Evolutionary conservation across 2,888 invertebrate species (phyloP), one percentile per base, ranked within the genome.

Genomic region (Eristalinus sepulchralis): DNA sequence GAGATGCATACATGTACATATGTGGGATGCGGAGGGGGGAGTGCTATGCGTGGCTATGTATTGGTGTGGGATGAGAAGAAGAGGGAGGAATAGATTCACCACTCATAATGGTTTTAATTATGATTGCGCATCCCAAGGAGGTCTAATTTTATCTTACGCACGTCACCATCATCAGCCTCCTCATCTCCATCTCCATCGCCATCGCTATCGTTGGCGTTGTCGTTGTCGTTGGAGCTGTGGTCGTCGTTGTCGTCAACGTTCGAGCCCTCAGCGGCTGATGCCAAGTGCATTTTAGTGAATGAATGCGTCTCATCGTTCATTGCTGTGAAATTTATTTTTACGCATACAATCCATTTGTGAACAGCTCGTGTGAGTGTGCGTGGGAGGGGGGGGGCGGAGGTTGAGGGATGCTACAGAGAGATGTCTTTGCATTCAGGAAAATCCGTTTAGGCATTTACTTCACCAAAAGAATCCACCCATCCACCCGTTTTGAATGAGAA

Each of bases 101-200:
- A 33, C 57, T 78, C 67, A 83, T 83, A 75, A 83, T 79, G 70
- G 70, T 73, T 75, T 70, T 78, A 78, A 78, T 78, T 78, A 73
- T 83, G 73, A 78, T 73, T 68, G 60, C 68, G 64, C 71, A 66
- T 57, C 24, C 39, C 24, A 59, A 53, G 47, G 60, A 63, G 13
- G 53, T 22, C 79, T 83, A 83, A 75, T 79, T 75, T 70, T 83
- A 79, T 70, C 79, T 66, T 70, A 83, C 79, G 68, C 79, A 79
- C 63, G 73, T 75, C 67, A 79, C 34, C 70, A 64, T 13, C 71
- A 64, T 27, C 63, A 55, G 36, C 11, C 47, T 10, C 36, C 20
- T 53, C 36, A 1, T 8, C 71, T 20, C 1, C 62, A 6, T 13
- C 62, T 6, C 57, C 33, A 11, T 17, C 62, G 20, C 6, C 17